Conservation (phyloP, 2,888 invertebrate species). For the Tyria jacobaeae region DNA sequence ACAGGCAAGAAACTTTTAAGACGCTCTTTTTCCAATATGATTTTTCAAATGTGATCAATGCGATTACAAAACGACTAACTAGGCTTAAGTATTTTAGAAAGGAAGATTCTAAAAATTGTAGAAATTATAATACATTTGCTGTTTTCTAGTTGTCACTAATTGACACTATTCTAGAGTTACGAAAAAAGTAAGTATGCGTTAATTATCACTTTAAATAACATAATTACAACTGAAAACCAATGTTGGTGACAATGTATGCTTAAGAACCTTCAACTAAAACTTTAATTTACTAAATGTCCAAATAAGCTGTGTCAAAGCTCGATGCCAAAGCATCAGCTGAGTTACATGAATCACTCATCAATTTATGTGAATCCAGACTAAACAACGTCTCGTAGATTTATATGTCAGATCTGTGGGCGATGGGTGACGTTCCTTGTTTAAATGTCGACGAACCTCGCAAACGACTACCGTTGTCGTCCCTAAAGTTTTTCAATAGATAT, state of each 20-base stretch:
- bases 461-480: constrained; percentile 38
- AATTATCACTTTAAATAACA: not conserved
- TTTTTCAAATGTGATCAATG: too few species aligned
- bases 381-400: constrained; percentile 64
- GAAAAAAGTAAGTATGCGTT: not conserved
- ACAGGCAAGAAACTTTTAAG: too few species aligned
- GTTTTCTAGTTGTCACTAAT: not conserved
- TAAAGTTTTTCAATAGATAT: constrained; percentile 72
- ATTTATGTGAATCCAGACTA: constrained; percentile 58
- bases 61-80: not conserved
- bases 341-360: constrained; percentile 52
- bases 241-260: not conserved
- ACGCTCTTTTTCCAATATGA: too few species aligned
- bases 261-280: not conserved
- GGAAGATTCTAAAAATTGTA: not conserved
- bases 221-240: not conserved
- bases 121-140: not conserved
- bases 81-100: not conserved
- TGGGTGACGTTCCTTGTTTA: constrained; percentile 58
- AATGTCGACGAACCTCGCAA: constrained; percentile 72
- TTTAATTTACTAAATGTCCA: not conserved
- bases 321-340: constrained; percentile 30
- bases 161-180: not conserved
- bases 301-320: constrained; percentile 7
- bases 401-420: constrained; percentile 60